Base-by-base conservation (phyloP, 1,140 invertebrate genomes). In the Drosophila repleta region DNA sequence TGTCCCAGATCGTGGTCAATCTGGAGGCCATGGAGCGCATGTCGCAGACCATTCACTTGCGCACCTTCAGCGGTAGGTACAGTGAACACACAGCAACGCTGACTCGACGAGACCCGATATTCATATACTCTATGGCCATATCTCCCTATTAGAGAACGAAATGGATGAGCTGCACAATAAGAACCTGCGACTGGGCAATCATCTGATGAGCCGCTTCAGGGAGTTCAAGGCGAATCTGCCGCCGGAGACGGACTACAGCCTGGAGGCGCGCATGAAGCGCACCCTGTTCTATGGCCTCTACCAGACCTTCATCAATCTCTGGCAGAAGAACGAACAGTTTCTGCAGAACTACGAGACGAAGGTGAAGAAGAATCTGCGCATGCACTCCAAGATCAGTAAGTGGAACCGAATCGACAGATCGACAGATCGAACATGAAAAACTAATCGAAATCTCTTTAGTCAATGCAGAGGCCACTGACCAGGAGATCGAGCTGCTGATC, bases 351-450 rank as follows among this genome's bases (percentile, higher is more conserved):
- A 90, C 41, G 90, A 92, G 60, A 32, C 46, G 0, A 91, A 90
- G 37, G 53, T 91, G 0, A 91, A 91, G 41, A 91, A 91, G 43
- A 90, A 90, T 56, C 62, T 92, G 72, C 79, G 81, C 15, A 43
- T 90, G 53, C 90, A 92, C 58, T 75, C 91, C 3, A 90, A 90
- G 68, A 90, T 92, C 18, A 91, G 91, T 91, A 55, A 87, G 83
- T 81, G 1, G 35, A 32, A 24, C 11, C 11, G 15, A 24, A n/a
- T 17, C 11, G 1, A 18, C 6, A 0, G n/a, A 17, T 43, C 4
- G 6, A n/a, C n/a, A n/a, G n/a, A n/a, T n/a, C n/a, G n/a, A n/a
- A n/a, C 3, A 24, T 18, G 1, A 53, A 0, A 0, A 4, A 17
- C 8, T 49, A n/a, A 37, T n/a, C 10, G 13, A 6, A 24, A 26